Conservation (phyloP, 1,140 invertebrate genomes). For the Sitophilus oryzae region DNA sequence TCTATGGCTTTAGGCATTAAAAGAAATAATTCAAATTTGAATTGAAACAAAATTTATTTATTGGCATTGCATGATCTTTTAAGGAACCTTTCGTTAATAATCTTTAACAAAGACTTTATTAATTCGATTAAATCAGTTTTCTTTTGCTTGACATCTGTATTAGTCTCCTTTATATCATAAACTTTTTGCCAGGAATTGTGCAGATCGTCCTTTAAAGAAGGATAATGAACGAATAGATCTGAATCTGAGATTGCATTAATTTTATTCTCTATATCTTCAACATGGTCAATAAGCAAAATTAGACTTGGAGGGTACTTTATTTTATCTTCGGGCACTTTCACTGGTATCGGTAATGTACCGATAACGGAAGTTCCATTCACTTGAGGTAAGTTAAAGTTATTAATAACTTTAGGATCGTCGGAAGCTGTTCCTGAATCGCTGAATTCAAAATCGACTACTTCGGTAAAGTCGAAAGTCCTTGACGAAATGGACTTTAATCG, state of each 20-base stretch:
- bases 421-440: conserved; percentile 6
- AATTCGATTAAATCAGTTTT: conserved; percentile 16
- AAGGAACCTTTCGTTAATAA: conserved; percentile 9
- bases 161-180: conserved; percentile 10
- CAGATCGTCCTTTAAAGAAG: conserved; percentile 19
- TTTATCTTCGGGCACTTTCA: background rate
- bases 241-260: conserved; percentile 2
- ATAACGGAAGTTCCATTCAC: background rate
- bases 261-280: conserved; percentile 8
- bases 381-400: background rate
- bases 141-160: conserved; percentile 15
- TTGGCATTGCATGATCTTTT: conserved; percentile 3
- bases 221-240: conserved; percentile 21
- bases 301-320: conserved; percentile 14
- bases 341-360: background rate
- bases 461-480: conserved; percentile 12
- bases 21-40: too few species aligned
- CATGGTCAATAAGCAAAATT: conserved; percentile 5
- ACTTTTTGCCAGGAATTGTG: conserved; percentile 25
- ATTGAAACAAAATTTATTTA: too few species aligned
- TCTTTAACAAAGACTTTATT: conserved; percentile 11
- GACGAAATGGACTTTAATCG: conserved; percentile 11
- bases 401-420: background rate
- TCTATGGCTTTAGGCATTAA: too few species aligned
- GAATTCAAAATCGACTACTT: conserved; percentile 24